phyloP scores from a whole-genome alignment of 1,140 invertebrate species.

The Pissodes strobi region DNA sequence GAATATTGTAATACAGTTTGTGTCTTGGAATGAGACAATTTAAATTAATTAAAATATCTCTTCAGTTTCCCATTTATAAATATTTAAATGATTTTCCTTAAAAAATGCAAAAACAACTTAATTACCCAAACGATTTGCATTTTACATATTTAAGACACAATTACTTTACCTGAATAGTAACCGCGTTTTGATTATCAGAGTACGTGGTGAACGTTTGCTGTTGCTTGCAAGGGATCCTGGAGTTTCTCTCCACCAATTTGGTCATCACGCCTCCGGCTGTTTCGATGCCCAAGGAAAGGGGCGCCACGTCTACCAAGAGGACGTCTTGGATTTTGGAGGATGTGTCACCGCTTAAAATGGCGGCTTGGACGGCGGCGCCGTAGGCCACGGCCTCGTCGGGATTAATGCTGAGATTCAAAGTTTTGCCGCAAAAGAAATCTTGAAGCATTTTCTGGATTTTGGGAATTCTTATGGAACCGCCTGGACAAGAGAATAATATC shows the following conservation, averaged over 20 bases:
- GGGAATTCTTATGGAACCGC: constrained; percentile 69
- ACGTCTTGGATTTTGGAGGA: constrained; percentile 77
- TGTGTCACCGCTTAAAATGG: constrained; percentile 69
- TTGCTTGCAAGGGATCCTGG: constrained; percentile 71
- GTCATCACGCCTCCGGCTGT: constrained; percentile 72
- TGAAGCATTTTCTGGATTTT: constrained; percentile 70
- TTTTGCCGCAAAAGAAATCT: constrained; percentile 69
- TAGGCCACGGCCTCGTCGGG: constrained; percentile 80
- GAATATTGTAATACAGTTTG: too few relatives aligned
- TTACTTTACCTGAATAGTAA: constrained; percentile 77
- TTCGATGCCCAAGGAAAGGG: constrained; percentile 72
- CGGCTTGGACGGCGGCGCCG: constrained; percentile 77
- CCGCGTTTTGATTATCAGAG: constrained; percentile 72
- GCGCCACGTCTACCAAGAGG: constrained; percentile 72
- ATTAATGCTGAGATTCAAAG: constrained; percentile 73
- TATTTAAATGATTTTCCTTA: too few relatives aligned
- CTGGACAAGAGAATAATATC: constrained; percentile 33
- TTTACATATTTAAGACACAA: too few relatives aligned
- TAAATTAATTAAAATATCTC: too few relatives aligned
- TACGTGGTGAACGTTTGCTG: constrained; percentile 70
- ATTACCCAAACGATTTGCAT: too few relatives aligned
- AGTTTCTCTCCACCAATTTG: constrained; percentile 68
- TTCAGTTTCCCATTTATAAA: too few relatives aligned
- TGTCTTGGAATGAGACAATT: too few relatives aligned
- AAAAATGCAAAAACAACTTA: too few relatives aligned